Base-by-base conservation (phyloP, 1,140 invertebrate genomes). In the Drosophila ohnishii region DNA sequence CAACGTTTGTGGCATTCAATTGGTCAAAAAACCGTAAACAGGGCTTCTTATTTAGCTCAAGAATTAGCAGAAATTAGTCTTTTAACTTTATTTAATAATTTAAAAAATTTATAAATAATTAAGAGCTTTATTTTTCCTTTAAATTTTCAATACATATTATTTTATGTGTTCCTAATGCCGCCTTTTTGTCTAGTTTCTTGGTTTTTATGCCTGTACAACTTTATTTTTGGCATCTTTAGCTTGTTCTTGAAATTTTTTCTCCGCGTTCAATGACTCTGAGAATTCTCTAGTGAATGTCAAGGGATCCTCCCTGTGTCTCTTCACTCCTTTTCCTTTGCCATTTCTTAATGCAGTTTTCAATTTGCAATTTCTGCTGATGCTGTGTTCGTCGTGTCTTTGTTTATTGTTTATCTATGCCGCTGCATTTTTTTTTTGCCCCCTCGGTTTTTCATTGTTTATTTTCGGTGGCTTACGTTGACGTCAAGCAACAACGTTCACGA, bases 311-410 rank as follows among this genome's bases (percentile, higher is more conserved):
- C 44, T 44, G 30, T n/a, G 37, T 7, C 35, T 10, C 25, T 8
- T n/a, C 50, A 22, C 32, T 30, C 7, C 34, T 13, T 25, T 30
- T 30, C 55, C 7, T 47, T 58, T 19, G 48, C 34, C 50, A 39
- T 67, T 40, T 53, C 58, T 61, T 69, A 76, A 70, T 63, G 67
- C 71, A 64, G 55, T 78, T 59, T 86, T 78, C 82, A 86, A 85
- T 85, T 82, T 82, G 73, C 84, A 70, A 88, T 86, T 88, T 70
- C 83, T 87, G 78, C 51, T 72, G 75, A 71, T 87, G 83, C 75
- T 71, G 61, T 75, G 34, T 37, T 55, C 34, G 34, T 86, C 61
- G 62, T 72, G 78, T 62, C 48, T 51, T 66, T 75, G 61, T 75
- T 75, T 75, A 76, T 75, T 76, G 75, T 78, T 78, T 78, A 78